These are phyloP conservation scores for Charina bottae DNA, from an alignment of 2,113 vertebrate genomes.

Conservation along the genomic window DNA sequence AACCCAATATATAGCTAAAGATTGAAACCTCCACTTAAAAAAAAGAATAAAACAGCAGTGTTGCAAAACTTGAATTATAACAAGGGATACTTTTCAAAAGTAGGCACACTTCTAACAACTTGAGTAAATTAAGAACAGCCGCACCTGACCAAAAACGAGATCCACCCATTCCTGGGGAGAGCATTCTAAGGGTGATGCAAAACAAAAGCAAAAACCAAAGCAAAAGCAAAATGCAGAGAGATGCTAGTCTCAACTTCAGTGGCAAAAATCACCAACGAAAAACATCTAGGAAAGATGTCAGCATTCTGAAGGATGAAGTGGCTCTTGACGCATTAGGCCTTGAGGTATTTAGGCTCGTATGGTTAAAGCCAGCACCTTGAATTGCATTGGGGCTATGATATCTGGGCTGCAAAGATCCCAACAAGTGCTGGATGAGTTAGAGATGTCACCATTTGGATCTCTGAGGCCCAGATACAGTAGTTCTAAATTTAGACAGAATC, in stretches of 20 bases:
- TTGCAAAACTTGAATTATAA: neutral
- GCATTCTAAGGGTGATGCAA: neutral
- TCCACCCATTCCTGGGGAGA: neutral
- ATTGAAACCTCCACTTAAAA: neutral
- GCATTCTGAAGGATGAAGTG: neutral
- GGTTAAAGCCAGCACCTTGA: neutral
- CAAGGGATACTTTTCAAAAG: neutral
- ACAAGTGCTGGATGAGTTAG: neutral
- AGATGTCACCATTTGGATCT: neutral
- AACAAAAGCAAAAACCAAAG: neutral
- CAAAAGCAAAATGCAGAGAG: neutral
- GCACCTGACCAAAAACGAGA: neutral
- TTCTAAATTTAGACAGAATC: neutral
- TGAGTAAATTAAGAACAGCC: neutral
- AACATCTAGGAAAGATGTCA: neutral
- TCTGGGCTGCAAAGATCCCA: neutral
- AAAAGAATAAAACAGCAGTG: neutral
- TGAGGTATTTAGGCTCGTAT: neutral
- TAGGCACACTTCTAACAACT: neutral
- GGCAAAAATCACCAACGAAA: neutral
- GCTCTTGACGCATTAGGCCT: neutral
- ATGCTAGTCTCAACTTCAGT: neutral
- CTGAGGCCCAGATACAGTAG: neutral
- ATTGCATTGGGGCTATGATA: neutral
- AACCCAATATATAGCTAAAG: neutral